Evolutionary conservation across 92 coral and sea anemone genomes (phyloP).

Genomic region (Actinostola sp.): DNA sequence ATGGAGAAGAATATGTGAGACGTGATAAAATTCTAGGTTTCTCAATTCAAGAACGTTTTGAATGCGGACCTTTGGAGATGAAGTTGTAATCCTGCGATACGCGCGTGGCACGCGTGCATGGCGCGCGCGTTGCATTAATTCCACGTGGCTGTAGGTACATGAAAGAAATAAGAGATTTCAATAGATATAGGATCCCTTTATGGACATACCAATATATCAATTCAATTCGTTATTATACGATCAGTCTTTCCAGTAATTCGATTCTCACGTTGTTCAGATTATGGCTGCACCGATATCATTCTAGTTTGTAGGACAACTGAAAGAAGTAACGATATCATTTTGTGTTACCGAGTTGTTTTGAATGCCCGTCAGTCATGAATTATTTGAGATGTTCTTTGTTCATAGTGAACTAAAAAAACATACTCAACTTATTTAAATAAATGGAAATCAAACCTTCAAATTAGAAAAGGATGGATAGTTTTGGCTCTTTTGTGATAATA

Average conservation of each 20-base stretch:
- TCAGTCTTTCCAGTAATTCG: conserved; percentile 1
- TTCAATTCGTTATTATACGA: background rate
- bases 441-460: too few species aligned
- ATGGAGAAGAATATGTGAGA: background rate
- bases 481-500: too few species aligned
- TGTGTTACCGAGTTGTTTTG: too few species aligned
- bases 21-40: background rate
- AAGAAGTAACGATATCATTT: too few species aligned
- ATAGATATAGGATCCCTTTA: conserved; percentile 4
- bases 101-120: background rate
- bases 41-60: background rate
- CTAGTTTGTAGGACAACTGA: too few species aligned
- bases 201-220: background rate
- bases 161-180: conserved; percentile 6
- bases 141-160: background rate
- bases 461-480: too few species aligned
- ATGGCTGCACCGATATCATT: too few species aligned
- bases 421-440: too few species aligned
- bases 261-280: background rate
- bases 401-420: too few species aligned
- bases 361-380: too few species aligned
- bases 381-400: too few species aligned
- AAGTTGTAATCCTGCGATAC: background rate
- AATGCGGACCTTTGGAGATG: background rate
- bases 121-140: background rate